Base-by-base conservation (phyloP, 2,797 vertebrate species). In the Chanos chanos region DNA sequence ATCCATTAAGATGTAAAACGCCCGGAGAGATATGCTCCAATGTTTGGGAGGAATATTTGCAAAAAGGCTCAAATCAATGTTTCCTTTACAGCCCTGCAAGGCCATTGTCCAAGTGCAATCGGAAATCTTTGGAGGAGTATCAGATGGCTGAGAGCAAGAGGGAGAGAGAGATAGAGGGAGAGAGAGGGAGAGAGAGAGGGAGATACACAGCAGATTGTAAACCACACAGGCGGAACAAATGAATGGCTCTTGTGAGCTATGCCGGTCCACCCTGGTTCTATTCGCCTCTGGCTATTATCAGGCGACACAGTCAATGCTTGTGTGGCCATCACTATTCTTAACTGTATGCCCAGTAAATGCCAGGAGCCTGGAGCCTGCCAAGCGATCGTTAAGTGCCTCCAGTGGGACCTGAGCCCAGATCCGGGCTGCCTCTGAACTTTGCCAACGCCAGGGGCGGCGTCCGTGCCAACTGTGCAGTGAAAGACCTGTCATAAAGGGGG, bases 1-100 rank as follows among this genome's bases (percentile, higher is more conserved):
- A 76, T 74, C 72, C 74, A 84, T 85, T 84, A 83, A 81, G 78
- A 82, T 80, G 70, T 84, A 83, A 81, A 80, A 83, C 78, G 68
- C 76, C 73, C 57, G 66, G 72, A 71, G 70, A 79, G 80, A 79
- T 77, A 39, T 64, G 65, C 52, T 58, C 68, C 51, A 61, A 64
- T 70, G 68, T 54, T 70, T 61, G 65, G 66, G 63, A 55, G 57
- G 66, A 71, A 71, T 75, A 68, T 71, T 71, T 75, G 68, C 65
- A 67, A 50, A 64, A 76, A 72, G 72, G 57, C 64, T 70, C 52
- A 72, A 82, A 85, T 85, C 77, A 31, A 85, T 84, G 68, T 65
- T 39, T 68, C 77, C 71, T 78, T 66, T 72, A 70, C 73, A 71
- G 70, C 71, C 72, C 75, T 70, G 68, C 57, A 70, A 77, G 72